These are phyloP conservation scores for Trisateles emortualis DNA, from an alignment of 2,888 invertebrate genomes.

Conservation along the genomic window DNA sequence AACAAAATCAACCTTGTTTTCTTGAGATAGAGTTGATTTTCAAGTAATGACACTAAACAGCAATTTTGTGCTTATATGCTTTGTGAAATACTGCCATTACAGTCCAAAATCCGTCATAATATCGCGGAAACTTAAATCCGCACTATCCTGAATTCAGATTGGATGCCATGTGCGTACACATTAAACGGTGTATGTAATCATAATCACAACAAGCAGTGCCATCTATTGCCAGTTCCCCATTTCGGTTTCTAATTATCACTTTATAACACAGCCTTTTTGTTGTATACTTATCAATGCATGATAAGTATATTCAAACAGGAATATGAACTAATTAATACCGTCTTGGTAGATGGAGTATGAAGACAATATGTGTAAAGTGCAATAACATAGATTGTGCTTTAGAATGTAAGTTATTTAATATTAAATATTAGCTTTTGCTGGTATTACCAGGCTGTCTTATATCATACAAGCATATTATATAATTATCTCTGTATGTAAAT, in stretches of 20 bases:
- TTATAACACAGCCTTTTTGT: slow-evolving; percentile 50
- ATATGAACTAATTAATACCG: slow-evolving; percentile 37
- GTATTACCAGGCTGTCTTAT: slow-evolving; percentile 52
- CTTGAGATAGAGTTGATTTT: no score
- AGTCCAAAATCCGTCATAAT: no score
- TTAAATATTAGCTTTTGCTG: slow-evolving; percentile 50
- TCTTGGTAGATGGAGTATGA: slow-evolving; percentile 48
- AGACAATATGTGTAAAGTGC: slow-evolving; percentile 71
- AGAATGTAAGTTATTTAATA: slow-evolving; percentile 50
- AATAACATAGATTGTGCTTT: slow-evolving; percentile 70
- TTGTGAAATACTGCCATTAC: no score
- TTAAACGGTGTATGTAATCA: not conserved
- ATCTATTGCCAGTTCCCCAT: not conserved
- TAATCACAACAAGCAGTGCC: not conserved
- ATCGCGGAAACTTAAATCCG: no score
- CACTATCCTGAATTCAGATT: no score
- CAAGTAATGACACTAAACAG: no score
- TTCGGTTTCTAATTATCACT: not conserved
- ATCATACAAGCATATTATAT: slow-evolving; percentile 48
- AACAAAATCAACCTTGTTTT: no score
- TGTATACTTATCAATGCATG: slow-evolving; percentile 21
- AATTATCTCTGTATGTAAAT: slow-evolving; percentile 36
- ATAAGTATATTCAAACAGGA: slow-evolving; percentile 28
- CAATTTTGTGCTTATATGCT: no score
- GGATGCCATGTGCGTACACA: not conserved